Evolutionary conservation across 1,140 invertebrate species (phyloP).

Genomic region (Reticulitermes speratus): DNA sequence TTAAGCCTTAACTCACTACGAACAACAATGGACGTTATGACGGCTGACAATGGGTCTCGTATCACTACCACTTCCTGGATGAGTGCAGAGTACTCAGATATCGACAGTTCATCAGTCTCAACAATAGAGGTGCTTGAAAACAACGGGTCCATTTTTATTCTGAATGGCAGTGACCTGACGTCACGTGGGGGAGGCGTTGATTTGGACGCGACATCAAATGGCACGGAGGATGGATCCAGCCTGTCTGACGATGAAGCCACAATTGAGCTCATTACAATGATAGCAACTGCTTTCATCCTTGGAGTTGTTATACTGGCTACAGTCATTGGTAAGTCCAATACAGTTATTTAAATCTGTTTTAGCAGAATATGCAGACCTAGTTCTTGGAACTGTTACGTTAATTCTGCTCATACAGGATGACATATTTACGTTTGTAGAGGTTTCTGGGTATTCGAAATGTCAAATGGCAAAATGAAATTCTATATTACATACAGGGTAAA

Average conservation of each 20-base stretch:
- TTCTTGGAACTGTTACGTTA: no score
- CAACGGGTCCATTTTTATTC: not conserved
- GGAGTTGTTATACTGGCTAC: slow-evolving; percentile 41
- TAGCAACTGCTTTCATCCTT: slow-evolving; percentile 38
- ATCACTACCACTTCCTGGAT: not conserved
- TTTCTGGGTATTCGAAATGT: no score
- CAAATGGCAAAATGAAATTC: no score
- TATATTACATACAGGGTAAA: no score
- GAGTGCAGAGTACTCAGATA: not conserved
- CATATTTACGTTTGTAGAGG: no score
- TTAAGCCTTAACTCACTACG: not conserved
- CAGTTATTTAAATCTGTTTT: not conserved
- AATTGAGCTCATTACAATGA: slow-evolving; percentile 35
- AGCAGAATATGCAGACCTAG: no score
- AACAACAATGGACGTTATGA: not conserved
- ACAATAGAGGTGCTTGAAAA: not conserved
- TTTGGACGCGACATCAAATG: not conserved
- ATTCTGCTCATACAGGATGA: no score
- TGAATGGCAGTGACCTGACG: not conserved
- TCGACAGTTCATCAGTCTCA: not conserved
- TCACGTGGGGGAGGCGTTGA: not conserved
- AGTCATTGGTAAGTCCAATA: slow-evolving; percentile 39
- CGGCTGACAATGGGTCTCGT: not conserved
- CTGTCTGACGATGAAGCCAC: not conserved
- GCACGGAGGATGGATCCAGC: not conserved